Conservation (phyloP, 2,113 vertebrate species). For the Ochotona curzoniae region DNA sequence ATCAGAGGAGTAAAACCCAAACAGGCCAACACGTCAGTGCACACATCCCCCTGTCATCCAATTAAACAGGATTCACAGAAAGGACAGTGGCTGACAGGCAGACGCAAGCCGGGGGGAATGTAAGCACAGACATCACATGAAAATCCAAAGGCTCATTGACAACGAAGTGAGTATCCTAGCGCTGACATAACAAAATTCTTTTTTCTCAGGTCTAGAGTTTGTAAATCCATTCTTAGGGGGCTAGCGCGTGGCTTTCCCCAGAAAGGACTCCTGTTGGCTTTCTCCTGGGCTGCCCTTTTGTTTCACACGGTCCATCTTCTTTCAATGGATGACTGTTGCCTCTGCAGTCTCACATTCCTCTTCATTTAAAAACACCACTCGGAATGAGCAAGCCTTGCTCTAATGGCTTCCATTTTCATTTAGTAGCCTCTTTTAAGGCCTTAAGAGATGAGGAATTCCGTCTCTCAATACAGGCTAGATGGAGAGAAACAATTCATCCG, state of each 20-base stretch:
- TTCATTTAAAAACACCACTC: neutral
- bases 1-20: neutral
- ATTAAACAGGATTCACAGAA: neutral
- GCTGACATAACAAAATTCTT: neutral
- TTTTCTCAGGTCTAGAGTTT: neutral
- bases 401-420: neutral
- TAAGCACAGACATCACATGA: neutral
- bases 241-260: neutral
- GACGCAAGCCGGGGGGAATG: neutral
- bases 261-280: neutral
- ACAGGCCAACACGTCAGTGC: neutral
- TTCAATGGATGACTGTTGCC: rapidly evolving
- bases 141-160: neutral
- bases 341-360: neutral
- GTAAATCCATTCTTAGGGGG: neutral
- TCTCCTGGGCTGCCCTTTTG: too few relatives aligned
- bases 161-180: neutral
- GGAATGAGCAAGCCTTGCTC: neutral
- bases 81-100: neutral
- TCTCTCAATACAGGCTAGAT: neutral
- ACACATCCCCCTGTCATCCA: neutral
- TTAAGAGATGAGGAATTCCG: neutral
- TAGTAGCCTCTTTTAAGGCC: neutral
- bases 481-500: neutral
- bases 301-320: neutral